Evolutionary conservation across 2,888 invertebrate species (phyloP), one percentile per base, ranked within the genome.

Genomic region (Nemotelus nigrinus): DNA sequence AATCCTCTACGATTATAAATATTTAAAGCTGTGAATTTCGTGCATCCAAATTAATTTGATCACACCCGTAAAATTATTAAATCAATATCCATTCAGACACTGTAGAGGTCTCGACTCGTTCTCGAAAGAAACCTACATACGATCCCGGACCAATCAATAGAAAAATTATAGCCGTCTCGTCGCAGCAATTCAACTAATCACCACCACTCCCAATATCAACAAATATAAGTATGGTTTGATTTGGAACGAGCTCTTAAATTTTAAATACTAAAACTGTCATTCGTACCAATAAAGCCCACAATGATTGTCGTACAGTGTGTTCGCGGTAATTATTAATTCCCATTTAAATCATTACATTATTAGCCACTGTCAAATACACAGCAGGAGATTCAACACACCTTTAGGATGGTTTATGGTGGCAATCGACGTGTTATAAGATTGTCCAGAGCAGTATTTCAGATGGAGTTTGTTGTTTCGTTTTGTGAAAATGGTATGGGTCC

Each of bases 281-380:
- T 60, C 45, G 74, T 70, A 43, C 41, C 48, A 48, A 74, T 74
- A 76, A 76, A 76, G 55, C 76, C 76, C 76, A 76, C 76, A 76
- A 25, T 65, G 63, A n/a, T 60, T 10, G 75, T 60, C 76, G 70
- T 63, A 25, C 60, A 2, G 81, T 79, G 81, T 81, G 82, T 81
- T 81, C 80, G 80, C 80, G 79, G 79, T 81, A 82, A 82, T 82
- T 82, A 81, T 82, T 82, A 82, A 82, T 81, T 80, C 80, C 79
- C 80, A 81, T 79, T 80, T 82, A 79, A 82, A 82, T 82, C 82
- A 82, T 82, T 81, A 81, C 82, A 81, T 82, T 82, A 82, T 82
- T 82, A 81, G 81, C 81, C 81, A 81, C 82, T 82, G 82, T 82
- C 82, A 82, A 82, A 82, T 81, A 81, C 81, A 63, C 82, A 82